phyloP scores from a whole-genome alignment of 1,140 invertebrate genomes.

The Drosophila triauraria region DNA sequence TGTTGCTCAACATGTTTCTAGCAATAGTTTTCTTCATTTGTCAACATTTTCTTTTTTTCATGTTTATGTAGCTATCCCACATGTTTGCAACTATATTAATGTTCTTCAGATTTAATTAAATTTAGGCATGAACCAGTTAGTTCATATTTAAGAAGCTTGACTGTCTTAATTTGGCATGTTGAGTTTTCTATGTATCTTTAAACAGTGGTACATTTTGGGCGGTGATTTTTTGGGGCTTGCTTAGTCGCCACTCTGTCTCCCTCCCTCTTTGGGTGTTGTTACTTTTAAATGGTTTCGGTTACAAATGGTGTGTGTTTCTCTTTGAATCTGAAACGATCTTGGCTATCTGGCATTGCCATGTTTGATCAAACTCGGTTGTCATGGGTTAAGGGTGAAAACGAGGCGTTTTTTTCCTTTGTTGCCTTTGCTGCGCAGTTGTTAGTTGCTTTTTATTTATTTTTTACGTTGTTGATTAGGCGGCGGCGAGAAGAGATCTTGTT shows the following conservation, averaged over 20 bases:
- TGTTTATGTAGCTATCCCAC: too few relatives aligned
- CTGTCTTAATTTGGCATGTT: conserved; percentile 16
- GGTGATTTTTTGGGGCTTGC: conserved; percentile 2
- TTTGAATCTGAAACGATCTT: conserved; percentile 34
- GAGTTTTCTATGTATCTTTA: conserved; percentile 19
- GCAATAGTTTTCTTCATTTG: too few relatives aligned
- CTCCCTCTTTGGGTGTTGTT: neutral
- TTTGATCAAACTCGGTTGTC: conserved; percentile 37
- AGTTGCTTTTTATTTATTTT: conserved; percentile 31
- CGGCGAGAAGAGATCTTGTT: conserved; percentile 64
- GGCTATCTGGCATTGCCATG: conserved; percentile 19
- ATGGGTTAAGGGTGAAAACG: conserved; percentile 47
- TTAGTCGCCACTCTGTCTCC: neutral
- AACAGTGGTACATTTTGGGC: conserved; percentile 21
- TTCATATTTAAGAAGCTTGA: neutral
- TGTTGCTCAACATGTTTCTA: too few relatives aligned
- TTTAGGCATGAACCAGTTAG: neutral
- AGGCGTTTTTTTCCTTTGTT: conserved; percentile 54
- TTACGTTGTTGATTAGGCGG: conserved; percentile 58
- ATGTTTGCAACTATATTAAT: too few relatives aligned
- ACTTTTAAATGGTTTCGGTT: conserved; percentile 11
- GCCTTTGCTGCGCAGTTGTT: conserved; percentile 64
- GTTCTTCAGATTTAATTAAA: too few relatives aligned
- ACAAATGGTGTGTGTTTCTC: conserved; percentile 1
- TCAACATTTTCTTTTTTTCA: too few relatives aligned